Conservation (phyloP, 2,797 vertebrate species). For the Agapornis canus region DNA sequence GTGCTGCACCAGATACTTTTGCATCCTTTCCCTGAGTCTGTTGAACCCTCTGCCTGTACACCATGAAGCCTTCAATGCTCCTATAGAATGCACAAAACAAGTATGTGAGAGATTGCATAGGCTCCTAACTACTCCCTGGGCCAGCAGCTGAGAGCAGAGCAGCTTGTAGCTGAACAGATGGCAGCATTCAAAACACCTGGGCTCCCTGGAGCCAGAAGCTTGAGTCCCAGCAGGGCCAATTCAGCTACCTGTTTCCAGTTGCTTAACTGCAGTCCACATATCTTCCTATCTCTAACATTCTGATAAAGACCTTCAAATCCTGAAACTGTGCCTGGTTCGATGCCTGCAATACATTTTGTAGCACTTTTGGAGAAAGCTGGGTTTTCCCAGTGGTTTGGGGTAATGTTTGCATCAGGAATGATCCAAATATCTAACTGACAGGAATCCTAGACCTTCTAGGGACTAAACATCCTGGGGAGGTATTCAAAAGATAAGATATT, state of each 20-base stretch:
- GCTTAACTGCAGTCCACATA: not conserved
- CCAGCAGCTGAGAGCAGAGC: not conserved
- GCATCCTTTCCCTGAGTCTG: not conserved
- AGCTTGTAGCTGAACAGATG: not conserved
- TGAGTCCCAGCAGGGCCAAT: not conserved
- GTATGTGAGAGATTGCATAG: not conserved
- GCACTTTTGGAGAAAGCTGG: not conserved
- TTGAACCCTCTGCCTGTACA: not conserved
- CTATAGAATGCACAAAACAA: not conserved
- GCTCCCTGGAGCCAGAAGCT: not conserved
- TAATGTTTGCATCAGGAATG: not conserved
- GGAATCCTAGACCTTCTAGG: not conserved
- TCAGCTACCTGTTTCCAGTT: not conserved
- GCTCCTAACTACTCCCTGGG: not conserved
- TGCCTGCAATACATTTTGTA: not conserved
- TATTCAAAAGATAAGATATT: not conserved
- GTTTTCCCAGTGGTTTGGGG: not conserved
- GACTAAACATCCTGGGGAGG: not conserved
- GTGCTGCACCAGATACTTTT: not conserved
- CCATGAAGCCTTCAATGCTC: not conserved
- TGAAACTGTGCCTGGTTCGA: not conserved
- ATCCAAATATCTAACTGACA: conserved; percentile 4
- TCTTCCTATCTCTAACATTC: not conserved
- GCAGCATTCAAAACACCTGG: not conserved
- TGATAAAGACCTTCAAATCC: not conserved